Base-by-base conservation (phyloP, 2,888 invertebrate genomes). In the Diaprepes abbreviatus region DNA sequence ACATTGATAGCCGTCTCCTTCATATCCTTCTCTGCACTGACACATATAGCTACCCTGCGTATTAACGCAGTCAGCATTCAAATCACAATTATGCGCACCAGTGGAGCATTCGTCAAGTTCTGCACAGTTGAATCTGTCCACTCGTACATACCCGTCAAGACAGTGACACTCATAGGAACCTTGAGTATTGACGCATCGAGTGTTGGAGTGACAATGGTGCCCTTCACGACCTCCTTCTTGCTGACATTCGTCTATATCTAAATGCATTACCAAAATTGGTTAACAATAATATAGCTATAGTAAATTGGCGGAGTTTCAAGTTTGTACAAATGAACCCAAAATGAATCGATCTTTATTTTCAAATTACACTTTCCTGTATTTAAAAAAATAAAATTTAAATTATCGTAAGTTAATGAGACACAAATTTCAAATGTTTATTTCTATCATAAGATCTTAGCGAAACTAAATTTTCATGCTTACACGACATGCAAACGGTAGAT, bases 81-180 rank as follows among this genome's bases (percentile, higher is more conserved):
- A 85, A 84, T 93, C 90, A 83, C 94, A 95, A 73, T 88, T 87
- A 84, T 93, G 92, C 68, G 88, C 87, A 52, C 89, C 90, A 9
- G 89, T 88, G 70, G 87, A 86, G 80, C 94, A 95, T 83, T 94
- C 94, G 83, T 95, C 92, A 78, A 92, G 87, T 86, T 93, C 93
- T 71, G 90, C 89, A 82, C 93, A 93, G 80, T 92, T 93, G 84
- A 90, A 93, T 81, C 92, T 91, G 85, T 93, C 93, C 73, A 91
- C 86, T 74, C 92, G 87, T 71, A 89, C 88, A 84, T 93, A 94
- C 4, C 95, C 95, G 17, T 90, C 88, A 77, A 92, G 86, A 84
- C 95, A 96, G 85, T 93, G 91, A 85, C 95, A 96, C 74, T 90
- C 88, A 85, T 95, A 95, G 74, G 92, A 90, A 68, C 95, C 95